A percentile compares a stretch with the other conserved stretches of the same genome.
These are phyloP conservation scores for Oncorhynchus gorbuscha DNA, from an alignment of 2,113 vertebrate species.

Conservation along the genomic window DNA sequence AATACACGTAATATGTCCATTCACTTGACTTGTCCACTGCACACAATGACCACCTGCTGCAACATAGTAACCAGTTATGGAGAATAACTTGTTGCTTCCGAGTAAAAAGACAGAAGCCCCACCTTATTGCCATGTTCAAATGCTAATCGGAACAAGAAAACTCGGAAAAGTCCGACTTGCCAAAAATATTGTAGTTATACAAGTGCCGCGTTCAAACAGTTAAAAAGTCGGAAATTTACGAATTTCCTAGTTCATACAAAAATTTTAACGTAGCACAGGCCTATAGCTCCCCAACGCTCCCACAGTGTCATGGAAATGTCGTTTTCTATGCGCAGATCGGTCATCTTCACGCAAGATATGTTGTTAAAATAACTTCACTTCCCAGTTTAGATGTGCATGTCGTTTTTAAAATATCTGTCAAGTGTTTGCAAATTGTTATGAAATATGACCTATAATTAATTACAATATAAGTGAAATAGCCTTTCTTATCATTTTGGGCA, in stretches of 20 bases:
- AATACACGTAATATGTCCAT: slow-evolving; percentile 18
- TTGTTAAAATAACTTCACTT: slow-evolving; percentile 48
- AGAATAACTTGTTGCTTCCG: slow-evolving; percentile 22
- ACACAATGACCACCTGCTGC: slow-evolving; percentile 66
- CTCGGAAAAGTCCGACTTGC: no score
- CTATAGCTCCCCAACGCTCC: slow-evolving; percentile 23
- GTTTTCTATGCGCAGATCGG: slow-evolving; percentile 33
- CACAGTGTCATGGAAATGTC: slow-evolving; percentile 62
- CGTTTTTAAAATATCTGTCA: neutral
- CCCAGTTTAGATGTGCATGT: slow-evolving; percentile 36
- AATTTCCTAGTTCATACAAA: no score
- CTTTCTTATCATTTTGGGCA: no score
- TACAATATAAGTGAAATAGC: no score
- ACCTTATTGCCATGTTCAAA: slow-evolving; percentile 22
- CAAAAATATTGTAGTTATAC: no score
- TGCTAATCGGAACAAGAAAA: no score
- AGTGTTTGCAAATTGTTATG: no score
- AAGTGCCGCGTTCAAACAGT: no score
- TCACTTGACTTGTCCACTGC: slow-evolving; percentile 22
- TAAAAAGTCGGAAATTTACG: no score
- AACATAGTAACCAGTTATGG: neutral
- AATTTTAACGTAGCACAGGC: no score
- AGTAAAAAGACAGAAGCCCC: slow-evolving; percentile 47
- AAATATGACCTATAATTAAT: no score
- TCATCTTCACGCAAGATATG: neutral